These are phyloP conservation scores for Coptodon rendalli DNA, from an alignment of 2,113 vertebrate species.

Conservation along the genomic window DNA sequence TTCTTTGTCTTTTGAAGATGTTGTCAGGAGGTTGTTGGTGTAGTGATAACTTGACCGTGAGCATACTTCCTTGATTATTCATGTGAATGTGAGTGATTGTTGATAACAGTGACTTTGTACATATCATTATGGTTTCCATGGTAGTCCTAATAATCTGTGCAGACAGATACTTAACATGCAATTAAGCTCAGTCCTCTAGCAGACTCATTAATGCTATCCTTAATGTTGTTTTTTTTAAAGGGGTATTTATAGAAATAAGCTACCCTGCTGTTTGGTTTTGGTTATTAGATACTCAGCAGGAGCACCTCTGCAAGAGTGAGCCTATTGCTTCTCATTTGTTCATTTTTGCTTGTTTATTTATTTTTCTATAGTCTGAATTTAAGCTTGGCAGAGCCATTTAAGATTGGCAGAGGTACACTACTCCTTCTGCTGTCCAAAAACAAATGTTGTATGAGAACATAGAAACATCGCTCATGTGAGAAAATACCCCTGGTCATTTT, in stretches of 20 bases:
- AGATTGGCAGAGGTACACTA: not conserved
- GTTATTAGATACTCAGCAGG: slow-evolving; percentile 56
- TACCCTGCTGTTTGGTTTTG: slow-evolving; percentile 35
- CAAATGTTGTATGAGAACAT: not conserved
- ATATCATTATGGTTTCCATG: not conserved
- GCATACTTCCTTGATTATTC: not conserved
- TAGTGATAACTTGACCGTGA: not conserved
- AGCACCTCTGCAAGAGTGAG: not conserved
- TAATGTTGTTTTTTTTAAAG: slow-evolving; percentile 14
- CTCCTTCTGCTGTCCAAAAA: not conserved
- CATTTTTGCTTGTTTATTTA: not conserved
- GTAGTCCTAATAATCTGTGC: slow-evolving; percentile 15
- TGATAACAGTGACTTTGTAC: not conserved
- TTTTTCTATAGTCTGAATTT: not conserved
- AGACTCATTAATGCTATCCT: slow-evolving; percentile 3
- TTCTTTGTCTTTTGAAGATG: not conserved
- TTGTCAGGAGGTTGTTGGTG: not conserved
- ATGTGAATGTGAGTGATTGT: not conserved
- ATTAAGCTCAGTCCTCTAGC: slow-evolving; percentile 16
- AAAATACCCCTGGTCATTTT: not conserved
- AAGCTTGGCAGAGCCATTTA: not conserved
- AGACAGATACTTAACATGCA: slow-evolving; percentile 22
- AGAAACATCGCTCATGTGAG: not conserved
- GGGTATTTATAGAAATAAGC: slow-evolving; percentile 41
- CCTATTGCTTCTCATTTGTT: slow-evolving; percentile 21